phyloP scores from a whole-genome alignment of 2,888 invertebrate genomes.

The Aquatica leii region DNA sequence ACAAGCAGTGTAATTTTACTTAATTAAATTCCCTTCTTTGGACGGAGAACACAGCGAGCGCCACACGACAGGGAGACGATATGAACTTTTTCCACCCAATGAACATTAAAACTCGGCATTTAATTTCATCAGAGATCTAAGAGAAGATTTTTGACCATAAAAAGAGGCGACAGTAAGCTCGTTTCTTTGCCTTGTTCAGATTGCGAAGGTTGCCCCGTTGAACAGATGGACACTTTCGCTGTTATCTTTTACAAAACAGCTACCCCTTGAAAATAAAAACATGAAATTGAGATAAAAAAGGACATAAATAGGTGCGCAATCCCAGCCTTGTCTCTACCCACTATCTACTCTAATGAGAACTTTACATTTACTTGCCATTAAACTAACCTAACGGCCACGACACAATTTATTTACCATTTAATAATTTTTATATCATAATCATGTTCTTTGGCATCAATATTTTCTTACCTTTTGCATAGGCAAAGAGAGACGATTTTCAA shows the following conservation, averaged over 20 bases:
- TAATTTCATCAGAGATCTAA: slow-evolving; percentile 64
- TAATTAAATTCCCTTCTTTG: slow-evolving; percentile 66
- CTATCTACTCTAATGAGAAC: slow-evolving; percentile 15
- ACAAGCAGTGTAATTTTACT: slow-evolving; percentile 66
- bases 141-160: slow-evolving; percentile 63
- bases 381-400: slow-evolving; percentile 2
- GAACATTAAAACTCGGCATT: slow-evolving; percentile 65
- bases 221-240: slow-evolving; percentile 56
- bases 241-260: slow-evolving; percentile 35
- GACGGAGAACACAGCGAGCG: slow-evolving; percentile 48
- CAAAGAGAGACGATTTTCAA: too few relatives aligned
- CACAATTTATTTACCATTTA: slow-evolving; percentile 1
- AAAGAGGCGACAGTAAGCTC: slow-evolving; percentile 55
- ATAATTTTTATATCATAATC: slow-evolving; percentile 1
- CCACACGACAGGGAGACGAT: slow-evolving; percentile 57
- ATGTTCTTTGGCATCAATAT: too few relatives aligned
- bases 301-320: slow-evolving; percentile 16
- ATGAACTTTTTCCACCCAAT: slow-evolving; percentile 64
- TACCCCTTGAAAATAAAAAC: slow-evolving; percentile 51
- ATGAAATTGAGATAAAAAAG: slow-evolving; percentile 51
- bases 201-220: slow-evolving; percentile 51
- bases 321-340: slow-evolving; percentile 3
- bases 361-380: slow-evolving; percentile 16
- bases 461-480: too few relatives aligned
- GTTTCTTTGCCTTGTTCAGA: slow-evolving; percentile 47